A percentile compares a stretch with the other conserved stretches of the same genome.
These are phyloP conservation scores for Diphyllodes magnificus DNA, from an alignment of 2,113 vertebrate species.

Conservation along the genomic window DNA sequence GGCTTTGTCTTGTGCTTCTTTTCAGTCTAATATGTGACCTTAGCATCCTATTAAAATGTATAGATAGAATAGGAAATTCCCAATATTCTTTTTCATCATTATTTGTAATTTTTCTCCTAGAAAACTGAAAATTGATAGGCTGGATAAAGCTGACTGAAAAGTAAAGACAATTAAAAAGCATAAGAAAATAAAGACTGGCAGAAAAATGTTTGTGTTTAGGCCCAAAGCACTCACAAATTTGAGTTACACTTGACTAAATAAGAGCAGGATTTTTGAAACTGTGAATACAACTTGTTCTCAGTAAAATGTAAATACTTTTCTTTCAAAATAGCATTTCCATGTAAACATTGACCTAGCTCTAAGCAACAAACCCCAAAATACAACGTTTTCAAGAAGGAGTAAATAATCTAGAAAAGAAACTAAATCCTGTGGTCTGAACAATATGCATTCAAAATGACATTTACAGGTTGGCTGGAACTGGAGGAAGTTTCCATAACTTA, in stretches of 20 bases:
- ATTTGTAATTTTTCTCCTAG: background rate
- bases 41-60: background rate
- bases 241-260: background rate
- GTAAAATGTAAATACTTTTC: slow-evolving; percentile 2
- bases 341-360: background rate
- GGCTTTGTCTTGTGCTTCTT: background rate
- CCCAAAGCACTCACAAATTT: background rate
- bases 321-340: background rate
- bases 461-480: background rate
- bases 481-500: background rate
- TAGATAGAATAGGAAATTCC: background rate
- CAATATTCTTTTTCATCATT: background rate
- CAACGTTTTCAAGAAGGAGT: background rate
- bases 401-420: background rate
- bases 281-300: background rate
- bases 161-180: background rate
- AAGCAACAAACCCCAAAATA: background rate
- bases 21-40: background rate
- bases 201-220: background rate
- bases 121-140: background rate
- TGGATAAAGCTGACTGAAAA: background rate
- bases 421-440: background rate
- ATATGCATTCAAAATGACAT: background rate
- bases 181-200: background rate
- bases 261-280: background rate